Conservation (phyloP, 2,888 invertebrate genomes). For the Plutella xylostella region DNA sequence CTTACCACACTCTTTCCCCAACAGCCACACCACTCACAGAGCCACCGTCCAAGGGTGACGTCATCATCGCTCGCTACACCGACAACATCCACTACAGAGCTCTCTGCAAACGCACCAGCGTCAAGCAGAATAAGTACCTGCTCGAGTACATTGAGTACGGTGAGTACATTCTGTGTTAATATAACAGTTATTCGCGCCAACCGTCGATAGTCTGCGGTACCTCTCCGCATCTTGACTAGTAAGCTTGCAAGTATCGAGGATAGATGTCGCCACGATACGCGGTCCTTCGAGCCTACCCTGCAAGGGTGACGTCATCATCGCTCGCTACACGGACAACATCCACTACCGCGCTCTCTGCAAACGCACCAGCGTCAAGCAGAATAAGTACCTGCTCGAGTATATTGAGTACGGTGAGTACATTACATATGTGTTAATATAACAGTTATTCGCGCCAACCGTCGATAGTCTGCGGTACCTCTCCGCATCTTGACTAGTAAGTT, state of each 20-base stretch:
- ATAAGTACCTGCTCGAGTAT: conserved; percentile 47
- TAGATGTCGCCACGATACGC: not conserved
- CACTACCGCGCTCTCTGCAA: conserved; percentile 44
- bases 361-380: conserved; percentile 33
- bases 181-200: no score
- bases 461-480: not conserved
- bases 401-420: conserved; percentile 48
- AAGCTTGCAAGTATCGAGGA: not conserved
- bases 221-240: not conserved
- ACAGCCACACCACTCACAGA: conserved; percentile 31
- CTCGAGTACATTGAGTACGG: conserved; percentile 52
- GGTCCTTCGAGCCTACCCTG: not conserved
- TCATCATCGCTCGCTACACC: conserved; percentile 32
- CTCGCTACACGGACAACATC: conserved; percentile 29
- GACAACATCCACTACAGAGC: conserved; percentile 45
- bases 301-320: conserved; percentile 36
- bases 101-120: conserved; percentile 35
- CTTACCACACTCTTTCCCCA: not conserved
- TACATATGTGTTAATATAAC: no score
- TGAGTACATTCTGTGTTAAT: no score
- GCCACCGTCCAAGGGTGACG: conserved; percentile 34
- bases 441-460: no score
- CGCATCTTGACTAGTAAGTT: not conserved
- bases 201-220: no score
- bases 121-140: conserved; percentile 37